Conservation (phyloP, 2,113 vertebrate species). For the Monarcha castaneiventris region DNA sequence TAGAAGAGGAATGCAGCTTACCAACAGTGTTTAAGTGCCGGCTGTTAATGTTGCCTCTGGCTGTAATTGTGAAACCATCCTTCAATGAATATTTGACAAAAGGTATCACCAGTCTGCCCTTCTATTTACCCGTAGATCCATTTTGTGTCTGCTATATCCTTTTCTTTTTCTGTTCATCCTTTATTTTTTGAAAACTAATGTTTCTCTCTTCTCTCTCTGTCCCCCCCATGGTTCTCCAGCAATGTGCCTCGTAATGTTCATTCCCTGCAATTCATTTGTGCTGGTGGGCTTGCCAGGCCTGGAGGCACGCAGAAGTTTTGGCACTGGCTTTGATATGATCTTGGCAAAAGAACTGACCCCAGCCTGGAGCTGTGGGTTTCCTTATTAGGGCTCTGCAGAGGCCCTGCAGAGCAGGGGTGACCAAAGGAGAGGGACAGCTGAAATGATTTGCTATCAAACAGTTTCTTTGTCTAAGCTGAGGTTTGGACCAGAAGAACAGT, state of each 20-base stretch:
- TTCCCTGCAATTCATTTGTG: background rate
- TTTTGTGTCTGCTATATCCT: background rate
- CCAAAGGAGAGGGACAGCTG: background rate
- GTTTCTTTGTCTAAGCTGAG: background rate
- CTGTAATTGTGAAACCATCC: background rate
- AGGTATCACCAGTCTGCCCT: background rate
- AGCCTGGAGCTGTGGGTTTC: background rate
- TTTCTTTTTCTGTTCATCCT: background rate
- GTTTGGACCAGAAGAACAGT: background rate
- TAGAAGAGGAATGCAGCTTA: background rate
- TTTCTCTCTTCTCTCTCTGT: background rate
- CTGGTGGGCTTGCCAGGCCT: background rate
- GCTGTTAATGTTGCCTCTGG: background rate
- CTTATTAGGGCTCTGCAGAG: background rate
- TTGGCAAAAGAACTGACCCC: background rate
- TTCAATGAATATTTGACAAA: background rate
- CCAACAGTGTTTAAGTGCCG: background rate
- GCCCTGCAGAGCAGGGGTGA: background rate
- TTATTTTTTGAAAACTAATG: background rate
- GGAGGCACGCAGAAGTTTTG: conserved; percentile 9
- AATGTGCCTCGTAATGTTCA: background rate
- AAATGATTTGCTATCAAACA: background rate
- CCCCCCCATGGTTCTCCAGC: background rate
- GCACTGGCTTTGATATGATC: background rate
- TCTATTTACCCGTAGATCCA: background rate